A percentile compares a stretch with the other conserved stretches of the same genome.
Evolutionary conservation across 37 sponge, comb jelly and placozoan genomes (phyloP).

Genomic region (Dysidea cf. avara): DNA sequence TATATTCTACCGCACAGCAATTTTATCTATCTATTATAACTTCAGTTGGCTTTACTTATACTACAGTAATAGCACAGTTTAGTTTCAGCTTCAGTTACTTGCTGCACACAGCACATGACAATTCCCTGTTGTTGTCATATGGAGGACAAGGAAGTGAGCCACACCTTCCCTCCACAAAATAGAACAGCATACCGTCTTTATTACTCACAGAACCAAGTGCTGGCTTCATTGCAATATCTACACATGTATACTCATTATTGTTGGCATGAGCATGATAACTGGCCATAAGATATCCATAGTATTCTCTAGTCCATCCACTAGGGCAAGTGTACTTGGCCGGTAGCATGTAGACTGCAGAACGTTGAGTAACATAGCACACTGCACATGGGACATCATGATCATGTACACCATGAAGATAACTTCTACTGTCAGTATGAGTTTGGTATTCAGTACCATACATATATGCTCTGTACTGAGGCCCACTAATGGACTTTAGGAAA

Average conservation of each 20-base stretch:
- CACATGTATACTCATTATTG: not conserved
- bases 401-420: constrained; percentile 3
- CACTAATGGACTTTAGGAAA: too few relatives aligned
- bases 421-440: too few relatives aligned
- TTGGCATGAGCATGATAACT: not conserved
- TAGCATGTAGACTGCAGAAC: constrained; percentile 19
- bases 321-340: constrained; percentile 32
- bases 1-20: too few relatives aligned
- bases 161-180: too few relatives aligned
- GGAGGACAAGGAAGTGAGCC: too few relatives aligned
- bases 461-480: too few relatives aligned
- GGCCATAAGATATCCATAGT: constrained; percentile 35
- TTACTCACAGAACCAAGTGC: not conserved
- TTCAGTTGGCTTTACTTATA: too few relatives aligned
- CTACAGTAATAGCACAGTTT: too few relatives aligned
- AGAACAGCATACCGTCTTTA: not conserved
- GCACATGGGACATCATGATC: constrained; percentile 38
- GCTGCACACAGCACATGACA: too few relatives aligned
- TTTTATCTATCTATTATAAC: too few relatives aligned
- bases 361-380: constrained; percentile 13
- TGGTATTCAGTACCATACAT: constrained; percentile 29
- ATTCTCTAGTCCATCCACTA: constrained; percentile 26
- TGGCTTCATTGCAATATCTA: not conserved
- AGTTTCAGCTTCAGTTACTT: too few relatives aligned
- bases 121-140: too few relatives aligned